phyloP scores from a whole-genome alignment of 2,797 vertebrate genomes.

The Neostethus bicornis region DNA sequence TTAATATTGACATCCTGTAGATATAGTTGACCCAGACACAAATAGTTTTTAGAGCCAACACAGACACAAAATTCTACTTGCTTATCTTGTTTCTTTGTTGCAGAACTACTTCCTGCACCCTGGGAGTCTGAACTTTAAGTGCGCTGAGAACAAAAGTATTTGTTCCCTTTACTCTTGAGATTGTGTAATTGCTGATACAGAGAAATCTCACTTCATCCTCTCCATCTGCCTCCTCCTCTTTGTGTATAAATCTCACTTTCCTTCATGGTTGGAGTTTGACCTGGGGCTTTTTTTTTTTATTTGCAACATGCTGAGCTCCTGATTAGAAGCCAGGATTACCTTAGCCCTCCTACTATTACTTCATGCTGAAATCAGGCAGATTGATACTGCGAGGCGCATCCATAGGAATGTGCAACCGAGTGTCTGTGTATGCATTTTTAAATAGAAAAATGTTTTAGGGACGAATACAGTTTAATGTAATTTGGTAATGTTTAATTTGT shows the following conservation, averaged over 20 bases:
- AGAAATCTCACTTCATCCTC: slow-evolving; percentile 43
- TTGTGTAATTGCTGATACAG: slow-evolving; percentile 53
- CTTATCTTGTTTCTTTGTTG: slow-evolving; percentile 20
- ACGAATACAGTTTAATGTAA: too few species aligned
- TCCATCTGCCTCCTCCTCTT: slow-evolving; percentile 19
- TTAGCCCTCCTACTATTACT: slow-evolving; percentile 48
- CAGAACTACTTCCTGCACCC: slow-evolving; percentile 23
- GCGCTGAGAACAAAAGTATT: slow-evolving; percentile 51
- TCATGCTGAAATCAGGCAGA: slow-evolving; percentile 45
- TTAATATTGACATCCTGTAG: slow-evolving; percentile 10
- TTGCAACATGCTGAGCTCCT: slow-evolving; percentile 63
- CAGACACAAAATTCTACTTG: slow-evolving; percentile 11
- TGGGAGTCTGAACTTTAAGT: slow-evolving; percentile 45
- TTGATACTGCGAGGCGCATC: slow-evolving; percentile 56
- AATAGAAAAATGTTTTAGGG: too few species aligned
- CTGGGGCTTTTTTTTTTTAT: slow-evolving; percentile 55
- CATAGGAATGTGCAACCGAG: slow-evolving; percentile 24
- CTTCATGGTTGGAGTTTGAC: slow-evolving; percentile 53
- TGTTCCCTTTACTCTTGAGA: slow-evolving; percentile 52
- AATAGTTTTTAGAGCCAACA: slow-evolving; percentile 15
- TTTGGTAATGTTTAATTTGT: too few species aligned
- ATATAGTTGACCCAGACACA: slow-evolving; percentile 10
- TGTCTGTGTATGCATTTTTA: slow-evolving; percentile 16
- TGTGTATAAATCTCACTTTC: slow-evolving; percentile 15
- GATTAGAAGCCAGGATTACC: slow-evolving; percentile 68